Percentiles rank a stretch among this genome's conserved stretches.
These are phyloP conservation scores for Torymus aiolomorphi DNA, from an alignment of 2,888 invertebrate species.

Conservation along the genomic window DNA sequence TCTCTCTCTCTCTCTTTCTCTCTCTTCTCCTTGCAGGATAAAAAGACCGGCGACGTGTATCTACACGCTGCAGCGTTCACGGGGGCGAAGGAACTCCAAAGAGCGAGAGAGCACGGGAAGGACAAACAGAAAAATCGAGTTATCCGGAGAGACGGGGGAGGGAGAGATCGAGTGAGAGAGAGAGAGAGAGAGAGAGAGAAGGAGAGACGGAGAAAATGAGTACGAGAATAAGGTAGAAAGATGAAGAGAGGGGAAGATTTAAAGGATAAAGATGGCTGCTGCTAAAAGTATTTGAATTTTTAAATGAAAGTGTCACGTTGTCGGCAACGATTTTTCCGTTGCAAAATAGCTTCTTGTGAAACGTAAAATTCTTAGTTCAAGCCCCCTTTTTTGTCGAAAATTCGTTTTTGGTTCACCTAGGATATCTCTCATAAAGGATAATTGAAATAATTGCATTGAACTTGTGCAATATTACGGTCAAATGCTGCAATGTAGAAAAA, in stretches of 20 bases:
- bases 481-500: too few relatives aligned
- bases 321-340: too few relatives aligned
- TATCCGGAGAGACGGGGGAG: slow-evolving; percentile 18
- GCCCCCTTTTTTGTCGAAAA: neutral
- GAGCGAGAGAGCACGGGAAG: slow-evolving; percentile 40
- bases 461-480: too few relatives aligned
- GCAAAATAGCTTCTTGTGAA: too few relatives aligned
- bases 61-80: slow-evolving; percentile 26
- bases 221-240: slow-evolving; percentile 44
- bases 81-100: slow-evolving; percentile 56
- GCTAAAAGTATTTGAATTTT: slow-evolving; percentile 47
- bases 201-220: too few relatives aligned
- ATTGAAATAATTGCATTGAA: too few relatives aligned
- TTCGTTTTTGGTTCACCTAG: neutral
- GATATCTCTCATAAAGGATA: neutral
- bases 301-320: neutral
- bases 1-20: slow-evolving; percentile 1
- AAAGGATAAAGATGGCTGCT: slow-evolving; percentile 32
- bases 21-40: slow-evolving; percentile 34
- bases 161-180: slow-evolving; percentile 28
- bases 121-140: slow-evolving; percentile 55
- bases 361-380: neutral
- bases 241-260: slow-evolving; percentile 41
- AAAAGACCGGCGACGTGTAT: slow-evolving; percentile 50
- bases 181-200: too few relatives aligned